Base-by-base conservation (phyloP, 1,140 invertebrate genomes). In the Drosophila pseudoananassae region DNA sequence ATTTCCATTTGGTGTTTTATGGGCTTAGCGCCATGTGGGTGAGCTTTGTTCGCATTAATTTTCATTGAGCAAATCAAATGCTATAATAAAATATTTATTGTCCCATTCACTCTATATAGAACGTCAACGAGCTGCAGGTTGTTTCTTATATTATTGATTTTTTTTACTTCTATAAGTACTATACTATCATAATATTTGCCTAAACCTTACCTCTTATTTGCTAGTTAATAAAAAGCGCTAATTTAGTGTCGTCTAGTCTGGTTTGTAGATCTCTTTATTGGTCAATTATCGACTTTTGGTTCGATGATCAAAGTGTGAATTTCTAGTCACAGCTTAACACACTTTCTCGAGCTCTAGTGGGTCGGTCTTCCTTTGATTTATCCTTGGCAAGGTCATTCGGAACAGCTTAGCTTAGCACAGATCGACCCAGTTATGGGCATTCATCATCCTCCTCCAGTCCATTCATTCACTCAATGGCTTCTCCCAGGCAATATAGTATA, bases 41-140 rank as follows among this genome's bases (percentile, higher is more conserved):
- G 50, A 15, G 33, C 33, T 79, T 49, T 46, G 38, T 49, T 25
- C 31, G 46, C 72, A 82, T 82, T 82, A 60, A 69, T 60, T 77
- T 82, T 64, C 61, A 78, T 82, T 68, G 63, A 61, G 73, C 43
- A 73, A 61, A 77, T 81, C 63, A 76, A 50, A 52, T 56, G 60
- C 27, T 59, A 38, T 53, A 65, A 80, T 65, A 57, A 56, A 80
- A 70, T 79, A 68, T 66, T 61, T 64, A 60, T 76, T 70, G 40
- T 49, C 43, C 12, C 17, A 14, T 56, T 69, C 55, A 15, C 6
- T 10, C 10, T 31, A 10, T 10, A 33, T 36, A 3, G 33, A 36
- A 36, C n/a, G 9, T 3, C 33, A 12, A 36, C 33, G 33, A 4
- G 33, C 10, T 4, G 9, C 33, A n/a, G 8, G 8, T 10, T 10